A percentile compares a stretch with the other conserved stretches of the same genome.
Evolutionary conservation across 2,888 invertebrate genomes (phyloP).

Genomic region (Tiliacea citrago): DNA sequence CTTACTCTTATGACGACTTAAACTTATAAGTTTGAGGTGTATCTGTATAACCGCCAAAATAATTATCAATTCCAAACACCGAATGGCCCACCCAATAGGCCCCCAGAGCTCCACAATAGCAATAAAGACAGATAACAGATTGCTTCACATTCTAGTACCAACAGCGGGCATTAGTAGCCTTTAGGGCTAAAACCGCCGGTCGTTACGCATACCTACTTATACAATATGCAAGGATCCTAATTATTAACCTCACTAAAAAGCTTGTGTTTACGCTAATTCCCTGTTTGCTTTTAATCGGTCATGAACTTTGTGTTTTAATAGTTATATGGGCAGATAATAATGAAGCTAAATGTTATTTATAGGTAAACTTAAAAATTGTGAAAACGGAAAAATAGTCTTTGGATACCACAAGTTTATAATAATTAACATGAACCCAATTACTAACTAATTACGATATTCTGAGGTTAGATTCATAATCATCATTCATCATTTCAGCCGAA

Average conservation of each 20-base stretch:
- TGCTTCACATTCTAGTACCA: slow-evolving; percentile 34
- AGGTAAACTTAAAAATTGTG: neutral
- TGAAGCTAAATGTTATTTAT: neutral
- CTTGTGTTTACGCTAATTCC: slow-evolving; percentile 16
- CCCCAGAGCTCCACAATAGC: slow-evolving; percentile 34
- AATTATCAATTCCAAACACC: slow-evolving; percentile 26
- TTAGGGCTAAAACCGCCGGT: slow-evolving; percentile 35
- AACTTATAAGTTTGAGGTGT: no score
- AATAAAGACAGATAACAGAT: slow-evolving; percentile 52
- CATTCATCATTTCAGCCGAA: no score
- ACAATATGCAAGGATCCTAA: slow-evolving; percentile 46
- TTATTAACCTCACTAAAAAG: slow-evolving; percentile 35
- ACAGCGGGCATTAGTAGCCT: slow-evolving; percentile 28
- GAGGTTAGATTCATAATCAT: no score
- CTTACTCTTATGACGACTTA: no score
- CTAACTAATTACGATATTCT: neutral
- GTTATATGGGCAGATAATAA: neutral
- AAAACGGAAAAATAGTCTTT: neutral
- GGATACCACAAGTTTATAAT: neutral
- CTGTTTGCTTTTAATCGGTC: slow-evolving; percentile 30
- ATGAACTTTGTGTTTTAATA: slow-evolving; percentile 9
- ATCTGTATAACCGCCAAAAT: neutral
- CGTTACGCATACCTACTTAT: slow-evolving; percentile 31
- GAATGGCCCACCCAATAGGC: slow-evolving; percentile 24
- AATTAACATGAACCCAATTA: neutral